Percentiles rank a stretch among this genome's conserved stretches.
Evolutionary conservation across 2,888 invertebrate species (phyloP).

Genomic region (Petrolisthes cinctipes): DNA sequence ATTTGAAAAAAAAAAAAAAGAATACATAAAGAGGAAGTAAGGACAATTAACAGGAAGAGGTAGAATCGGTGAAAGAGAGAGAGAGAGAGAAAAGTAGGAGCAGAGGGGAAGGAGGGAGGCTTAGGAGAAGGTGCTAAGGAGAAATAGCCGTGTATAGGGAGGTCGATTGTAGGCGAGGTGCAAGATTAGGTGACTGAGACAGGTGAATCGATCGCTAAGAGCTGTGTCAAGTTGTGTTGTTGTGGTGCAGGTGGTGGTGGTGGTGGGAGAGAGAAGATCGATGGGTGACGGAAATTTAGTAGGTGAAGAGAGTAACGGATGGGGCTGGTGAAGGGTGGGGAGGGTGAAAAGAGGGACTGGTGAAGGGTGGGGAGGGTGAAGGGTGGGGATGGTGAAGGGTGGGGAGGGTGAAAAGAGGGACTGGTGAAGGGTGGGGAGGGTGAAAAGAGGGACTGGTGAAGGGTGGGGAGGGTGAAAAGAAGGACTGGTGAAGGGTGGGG

Average conservation of each 20-base stretch:
- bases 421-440: not conserved
- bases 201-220: constrained; percentile 15
- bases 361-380: not conserved
- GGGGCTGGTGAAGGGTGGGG: not conserved
- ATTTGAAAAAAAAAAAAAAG: not conserved
- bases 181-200: constrained; percentile 8
- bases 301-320: not conserved
- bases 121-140: not conserved
- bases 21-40: not conserved
- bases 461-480: not conserved
- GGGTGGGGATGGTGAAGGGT: not conserved
- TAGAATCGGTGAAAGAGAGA: not conserved
- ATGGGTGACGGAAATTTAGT: not conserved
- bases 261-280: not conserved
- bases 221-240: constrained; percentile 15
- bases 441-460: not conserved
- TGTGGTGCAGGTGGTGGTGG: not conserved
- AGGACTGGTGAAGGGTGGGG: not conserved
- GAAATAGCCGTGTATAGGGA: not conserved
- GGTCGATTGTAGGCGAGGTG: not conserved
- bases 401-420: not conserved
- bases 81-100: not conserved
- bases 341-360: not conserved
- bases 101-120: not conserved
- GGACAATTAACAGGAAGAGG: not conserved